phyloP scores from a whole-genome alignment of 1,140 invertebrate genomes.

The Drosophila watanabei region DNA sequence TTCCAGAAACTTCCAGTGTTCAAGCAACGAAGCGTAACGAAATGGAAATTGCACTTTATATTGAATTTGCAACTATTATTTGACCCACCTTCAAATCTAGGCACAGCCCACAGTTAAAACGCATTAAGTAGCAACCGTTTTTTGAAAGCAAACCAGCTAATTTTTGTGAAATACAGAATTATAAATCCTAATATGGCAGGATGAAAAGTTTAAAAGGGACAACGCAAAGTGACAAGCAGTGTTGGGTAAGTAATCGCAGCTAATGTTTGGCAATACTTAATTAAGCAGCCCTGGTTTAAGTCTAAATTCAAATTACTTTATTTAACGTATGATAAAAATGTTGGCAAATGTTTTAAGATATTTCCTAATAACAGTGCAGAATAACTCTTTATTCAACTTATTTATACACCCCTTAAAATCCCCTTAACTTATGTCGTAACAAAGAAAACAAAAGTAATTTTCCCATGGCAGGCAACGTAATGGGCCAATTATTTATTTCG shows the following conservation, averaged over 20 bases:
- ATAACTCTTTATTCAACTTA: neutral
- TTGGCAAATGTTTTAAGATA: neutral
- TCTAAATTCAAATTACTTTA: neutral
- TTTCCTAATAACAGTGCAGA: neutral
- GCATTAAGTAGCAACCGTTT: neutral
- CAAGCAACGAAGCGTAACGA: constrained; percentile 17
- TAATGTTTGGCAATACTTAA: neutral
- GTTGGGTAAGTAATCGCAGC: constrained; percentile 2
- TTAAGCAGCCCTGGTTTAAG: neutral
- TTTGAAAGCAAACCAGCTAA: neutral
- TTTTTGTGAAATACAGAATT: constrained; percentile 9
- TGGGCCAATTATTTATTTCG: constrained; percentile 26
- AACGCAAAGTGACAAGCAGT: constrained; percentile 25
- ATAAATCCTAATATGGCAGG: neutral
- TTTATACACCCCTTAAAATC: neutral
- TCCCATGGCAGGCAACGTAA: constrained; percentile 12
- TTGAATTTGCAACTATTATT: neutral
- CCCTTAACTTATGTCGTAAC: neutral
- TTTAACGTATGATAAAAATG: neutral
- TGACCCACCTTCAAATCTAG: constrained; percentile 18
- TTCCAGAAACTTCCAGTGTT: constrained; percentile 24
- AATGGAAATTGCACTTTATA: constrained; percentile 12
- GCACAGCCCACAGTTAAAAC: constrained; percentile 25
- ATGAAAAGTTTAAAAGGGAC: constrained; percentile 24
- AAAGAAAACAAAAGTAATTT: neutral